Evolutionary conservation across 1,140 invertebrate species (phyloP), one percentile per base, ranked within the genome.

Genomic region (Lepeophtheirus salmonis): DNA sequence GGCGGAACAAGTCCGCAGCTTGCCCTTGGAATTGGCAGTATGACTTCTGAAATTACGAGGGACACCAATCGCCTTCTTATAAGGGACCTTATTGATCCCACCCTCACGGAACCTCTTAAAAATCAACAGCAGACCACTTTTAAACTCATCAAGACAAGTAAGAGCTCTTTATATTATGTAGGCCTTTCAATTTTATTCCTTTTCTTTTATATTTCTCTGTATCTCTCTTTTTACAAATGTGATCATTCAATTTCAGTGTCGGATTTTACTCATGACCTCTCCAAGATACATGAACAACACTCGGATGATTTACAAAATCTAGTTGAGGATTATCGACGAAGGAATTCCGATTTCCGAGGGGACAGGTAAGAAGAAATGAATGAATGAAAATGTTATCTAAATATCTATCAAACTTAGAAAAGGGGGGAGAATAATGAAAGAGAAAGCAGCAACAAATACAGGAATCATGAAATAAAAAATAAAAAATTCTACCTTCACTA

Each of bases 251-350:
- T 83, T 81, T 14, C 79, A 95, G 90, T 94, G 68, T 85, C 89
- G 58, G 90, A 96, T 72, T 95, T 95, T 73, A 86, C 86, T 24
- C 85, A 90, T 67, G 85, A 91, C 70, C 75, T 95, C 71, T 84
- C 89, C 23, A 82, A 83, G 64, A 80, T 77, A n/a, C 88, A 95
- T 75, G 89, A 95, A 70, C 83, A 84, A 64, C 89, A 95, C 71
- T 86, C 88, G 2, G 83, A 86, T 65, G 88, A 91, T 68, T 76
- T 95, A 24, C 87, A 91, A 71, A 75, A 82, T 62, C 76, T 94
- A 55, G 87, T 92, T 21, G 82, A 88, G 64, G 83, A 82, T 69
- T 94, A 88, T 73, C 78, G 86, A 25, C 84, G 86, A 69, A 78
- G 83, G 67, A 89, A 88, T 73, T 79, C 80, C 23, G 88, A 94